phyloP scores from a whole-genome alignment of 1,140 invertebrate genomes.

The Protaetia brevitarsis region DNA sequence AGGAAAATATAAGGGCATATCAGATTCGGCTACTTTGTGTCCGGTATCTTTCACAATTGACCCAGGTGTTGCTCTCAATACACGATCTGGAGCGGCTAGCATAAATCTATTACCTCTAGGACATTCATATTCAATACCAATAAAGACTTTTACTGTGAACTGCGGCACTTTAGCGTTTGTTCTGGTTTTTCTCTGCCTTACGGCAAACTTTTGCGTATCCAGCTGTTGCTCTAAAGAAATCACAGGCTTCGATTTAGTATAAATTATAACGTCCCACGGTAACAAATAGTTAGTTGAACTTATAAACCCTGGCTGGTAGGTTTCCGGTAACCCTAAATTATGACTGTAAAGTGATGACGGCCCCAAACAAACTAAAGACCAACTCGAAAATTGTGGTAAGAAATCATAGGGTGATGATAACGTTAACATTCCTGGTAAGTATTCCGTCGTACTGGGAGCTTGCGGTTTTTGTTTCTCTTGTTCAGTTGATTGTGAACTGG shows the following conservation, averaged over 20 bases:
- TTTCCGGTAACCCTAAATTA: slow-evolving; percentile 73
- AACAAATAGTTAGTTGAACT: slow-evolving; percentile 86
- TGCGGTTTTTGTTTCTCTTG: slow-evolving; percentile 43
- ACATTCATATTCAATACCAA: slow-evolving; percentile 97
- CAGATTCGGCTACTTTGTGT: slow-evolving; percentile 73
- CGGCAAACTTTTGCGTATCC: slow-evolving; percentile 12
- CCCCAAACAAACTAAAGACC: slow-evolving; percentile 88
- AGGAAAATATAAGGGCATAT: slow-evolving; percentile 88
- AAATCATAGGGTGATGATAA: slow-evolving; percentile 70
- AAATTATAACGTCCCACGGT: slow-evolving; percentile 89
- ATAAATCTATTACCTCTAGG: slow-evolving; percentile 91
- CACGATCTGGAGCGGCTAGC: slow-evolving; percentile 82
- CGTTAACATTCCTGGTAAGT: slow-evolving; percentile 87
- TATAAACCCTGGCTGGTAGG: slow-evolving; percentile 83
- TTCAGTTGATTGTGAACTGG: slow-evolving; percentile 34
- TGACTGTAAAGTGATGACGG: slow-evolving; percentile 89
- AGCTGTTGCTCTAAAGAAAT: slow-evolving; percentile 19
- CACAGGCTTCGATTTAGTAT: slow-evolving; percentile 35
- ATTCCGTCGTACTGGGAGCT: slow-evolving; percentile 84
- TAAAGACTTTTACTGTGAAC: slow-evolving; percentile 89
- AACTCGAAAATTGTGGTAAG: slow-evolving; percentile 88
- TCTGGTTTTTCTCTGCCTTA: slow-evolving; percentile 33
- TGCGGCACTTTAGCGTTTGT: slow-evolving; percentile 47
- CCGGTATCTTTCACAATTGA: slow-evolving; percentile 82
- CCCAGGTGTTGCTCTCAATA: slow-evolving; percentile 72